Evolutionary conservation across 2,888 invertebrate genomes (phyloP).

Genomic region (Drosophila yooni): DNA sequence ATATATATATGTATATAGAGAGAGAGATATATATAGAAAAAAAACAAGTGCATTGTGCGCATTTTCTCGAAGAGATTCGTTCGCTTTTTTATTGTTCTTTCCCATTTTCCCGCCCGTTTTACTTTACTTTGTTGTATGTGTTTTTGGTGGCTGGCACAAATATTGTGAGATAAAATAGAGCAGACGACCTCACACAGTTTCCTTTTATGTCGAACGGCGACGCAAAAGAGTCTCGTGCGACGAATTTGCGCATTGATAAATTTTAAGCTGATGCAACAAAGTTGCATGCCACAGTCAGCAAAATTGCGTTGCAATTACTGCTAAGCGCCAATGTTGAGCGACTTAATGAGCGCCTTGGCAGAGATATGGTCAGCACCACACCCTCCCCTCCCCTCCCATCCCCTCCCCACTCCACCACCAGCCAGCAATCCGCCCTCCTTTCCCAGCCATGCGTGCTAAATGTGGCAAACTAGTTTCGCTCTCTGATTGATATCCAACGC

Average conservation of each 20-base stretch:
- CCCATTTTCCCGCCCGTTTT: not conserved
- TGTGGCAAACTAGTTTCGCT: constrained; percentile 66
- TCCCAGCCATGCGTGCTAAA: constrained; percentile 22
- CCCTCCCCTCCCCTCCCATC: not conserved
- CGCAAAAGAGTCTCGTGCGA: constrained; percentile 77
- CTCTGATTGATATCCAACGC: constrained; percentile 46
- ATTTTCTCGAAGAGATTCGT: constrained; percentile 29
- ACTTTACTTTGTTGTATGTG: constrained; percentile 6
- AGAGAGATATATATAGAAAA: not conserved
- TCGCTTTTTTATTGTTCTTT: constrained; percentile 4
- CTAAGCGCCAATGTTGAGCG: constrained; percentile 55
- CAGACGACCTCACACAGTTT: constrained; percentile 78
- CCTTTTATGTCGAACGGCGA: constrained; percentile 71
- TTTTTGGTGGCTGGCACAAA: constrained; percentile 67
- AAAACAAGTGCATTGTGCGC: constrained; percentile 45
- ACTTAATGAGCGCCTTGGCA: constrained; percentile 72
- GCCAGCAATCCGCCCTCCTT: not conserved
- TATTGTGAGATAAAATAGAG: constrained; percentile 61
- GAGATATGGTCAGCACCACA: constrained; percentile 64
- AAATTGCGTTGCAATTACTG: constrained; percentile 73
- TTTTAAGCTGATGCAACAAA: constrained; percentile 72
- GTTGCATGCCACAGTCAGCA: constrained; percentile 75
- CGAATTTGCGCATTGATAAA: constrained; percentile 64
- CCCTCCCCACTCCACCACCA: not conserved
- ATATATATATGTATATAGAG: not conserved